Evolutionary conservation across 2,888 invertebrate species (phyloP).

Genomic region (Plagiodera versicolora): DNA sequence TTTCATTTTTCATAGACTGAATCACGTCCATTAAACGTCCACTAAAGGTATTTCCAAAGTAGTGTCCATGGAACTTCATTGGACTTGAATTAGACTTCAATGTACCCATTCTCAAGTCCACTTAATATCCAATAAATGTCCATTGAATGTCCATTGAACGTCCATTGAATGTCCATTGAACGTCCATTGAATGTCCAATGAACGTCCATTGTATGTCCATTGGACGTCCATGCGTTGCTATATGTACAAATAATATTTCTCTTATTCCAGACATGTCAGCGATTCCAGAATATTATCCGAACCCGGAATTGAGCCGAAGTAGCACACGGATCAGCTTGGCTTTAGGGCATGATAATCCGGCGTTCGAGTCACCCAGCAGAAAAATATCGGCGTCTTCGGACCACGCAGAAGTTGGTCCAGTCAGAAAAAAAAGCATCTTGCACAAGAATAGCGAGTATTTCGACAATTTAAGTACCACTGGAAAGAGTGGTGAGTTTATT

Average conservation of each 20-base stretch:
- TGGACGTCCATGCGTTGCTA: no score
- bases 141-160: no score
- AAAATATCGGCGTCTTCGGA: constrained; percentile 51
- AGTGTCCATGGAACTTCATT: no score
- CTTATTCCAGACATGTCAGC: background rate
- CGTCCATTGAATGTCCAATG: no score
- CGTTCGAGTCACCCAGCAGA: constrained; percentile 60
- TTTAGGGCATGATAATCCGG: constrained; percentile 65
- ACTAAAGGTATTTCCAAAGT: no score
- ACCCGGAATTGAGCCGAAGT: background rate
- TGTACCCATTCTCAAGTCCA: no score
- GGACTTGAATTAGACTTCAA: no score
- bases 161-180: no score
- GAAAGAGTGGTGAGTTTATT: background rate
- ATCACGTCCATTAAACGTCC: no score
- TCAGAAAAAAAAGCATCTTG: constrained; percentile 71
- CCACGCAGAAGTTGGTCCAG: constrained; percentile 67
- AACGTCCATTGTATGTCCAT: no score
- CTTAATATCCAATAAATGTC: no score
- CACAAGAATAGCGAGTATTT: constrained; percentile 47
- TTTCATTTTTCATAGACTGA: no score
- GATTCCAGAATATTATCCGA: background rate
- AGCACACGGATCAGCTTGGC: background rate
- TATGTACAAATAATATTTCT: background rate
- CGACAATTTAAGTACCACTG: background rate